Percentiles rank a stretch among this genome's conserved stretches.
phyloP scores from a whole-genome alignment of 1,140 invertebrate species.

The Stegodyphus mimosarum region DNA sequence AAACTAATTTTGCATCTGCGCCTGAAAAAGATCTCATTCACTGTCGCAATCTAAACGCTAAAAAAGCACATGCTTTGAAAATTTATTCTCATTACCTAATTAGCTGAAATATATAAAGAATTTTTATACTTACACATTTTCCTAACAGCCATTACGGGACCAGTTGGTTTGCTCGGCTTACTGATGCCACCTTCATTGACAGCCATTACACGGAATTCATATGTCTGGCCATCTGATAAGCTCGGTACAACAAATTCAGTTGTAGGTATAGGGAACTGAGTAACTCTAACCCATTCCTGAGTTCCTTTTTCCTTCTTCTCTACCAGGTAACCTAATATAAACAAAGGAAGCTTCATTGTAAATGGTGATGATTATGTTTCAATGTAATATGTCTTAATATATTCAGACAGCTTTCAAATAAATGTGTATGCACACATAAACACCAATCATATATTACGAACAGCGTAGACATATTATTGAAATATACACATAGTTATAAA shows the following conservation, averaged over 20 bases:
- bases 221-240: constrained; percentile 88
- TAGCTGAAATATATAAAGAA: background rate
- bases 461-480: too few species aligned
- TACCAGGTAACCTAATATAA: constrained; percentile 81
- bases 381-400: too few species aligned
- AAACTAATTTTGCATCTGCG: too few species aligned
- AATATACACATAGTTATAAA: too few species aligned
- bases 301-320: constrained; percentile 95
- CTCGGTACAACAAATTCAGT: constrained; percentile 90
- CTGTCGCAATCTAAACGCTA: too few species aligned
- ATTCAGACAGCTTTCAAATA: too few species aligned
- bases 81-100: too few species aligned
- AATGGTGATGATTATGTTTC: too few species aligned
- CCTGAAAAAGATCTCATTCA: too few species aligned
- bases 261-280: constrained; percentile 90
- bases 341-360: background rate
- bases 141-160: constrained; percentile 88
- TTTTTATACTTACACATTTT: constrained; percentile 78
- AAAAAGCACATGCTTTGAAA: background rate
- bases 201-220: constrained; percentile 94
- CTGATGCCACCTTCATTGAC: constrained; percentile 97
- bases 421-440: too few species aligned
- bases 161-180: constrained; percentile 91
- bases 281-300: constrained; percentile 90
- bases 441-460: too few species aligned